A percentile compares a stretch with the other conserved stretches of the same genome.
phyloP scores from a whole-genome alignment of 2,797 vertebrate species.

The Alosa sapidissima region DNA sequence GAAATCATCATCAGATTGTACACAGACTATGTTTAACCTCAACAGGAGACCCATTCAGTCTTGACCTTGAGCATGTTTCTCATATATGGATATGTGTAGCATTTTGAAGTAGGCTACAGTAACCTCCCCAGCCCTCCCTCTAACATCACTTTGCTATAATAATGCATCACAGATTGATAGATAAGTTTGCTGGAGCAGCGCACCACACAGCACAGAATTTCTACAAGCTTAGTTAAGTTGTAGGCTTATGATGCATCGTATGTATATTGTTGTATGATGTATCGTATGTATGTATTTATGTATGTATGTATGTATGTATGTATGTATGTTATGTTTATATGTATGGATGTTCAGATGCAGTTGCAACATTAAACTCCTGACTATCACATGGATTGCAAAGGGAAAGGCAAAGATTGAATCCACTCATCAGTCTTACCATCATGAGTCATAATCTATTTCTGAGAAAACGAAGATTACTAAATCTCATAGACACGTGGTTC shows the following conservation, averaged over 20 bases:
- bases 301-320: too few relatives aligned
- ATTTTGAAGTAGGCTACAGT: too few relatives aligned
- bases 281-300: too few relatives aligned
- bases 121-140: too few relatives aligned
- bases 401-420: background rate
- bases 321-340: background rate
- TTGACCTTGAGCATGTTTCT: too few relatives aligned
- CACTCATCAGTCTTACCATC: background rate
- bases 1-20: too few relatives aligned
- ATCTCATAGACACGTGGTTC: background rate
- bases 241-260: too few relatives aligned
- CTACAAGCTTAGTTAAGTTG: background rate
- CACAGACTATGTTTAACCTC: too few relatives aligned
- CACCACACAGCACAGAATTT: background rate
- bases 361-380: background rate
- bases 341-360: background rate
- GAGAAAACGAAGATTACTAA: background rate
- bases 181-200: background rate
- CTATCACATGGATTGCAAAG: background rate
- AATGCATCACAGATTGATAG: background rate
- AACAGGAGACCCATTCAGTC: too few relatives aligned
- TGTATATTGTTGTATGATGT: background rate
- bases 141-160: too few relatives aligned
- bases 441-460: constrained; percentile 14
- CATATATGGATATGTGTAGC: too few relatives aligned